Conservation (phyloP, 1,140 invertebrate genomes). For the Danaus melanippus region DNA sequence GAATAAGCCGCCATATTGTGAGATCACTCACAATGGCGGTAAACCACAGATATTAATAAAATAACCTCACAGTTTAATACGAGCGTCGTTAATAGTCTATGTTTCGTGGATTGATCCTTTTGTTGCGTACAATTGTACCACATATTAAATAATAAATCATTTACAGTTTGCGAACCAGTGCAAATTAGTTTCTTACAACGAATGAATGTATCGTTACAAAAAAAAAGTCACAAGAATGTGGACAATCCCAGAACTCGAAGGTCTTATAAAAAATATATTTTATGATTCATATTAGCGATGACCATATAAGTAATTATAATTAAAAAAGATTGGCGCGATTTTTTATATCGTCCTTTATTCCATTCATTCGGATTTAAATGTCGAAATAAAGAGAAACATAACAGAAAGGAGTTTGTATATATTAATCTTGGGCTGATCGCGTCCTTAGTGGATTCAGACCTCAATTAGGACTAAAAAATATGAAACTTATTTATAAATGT, state of each 20-base stretch:
- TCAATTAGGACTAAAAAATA: slow-evolving; percentile 60
- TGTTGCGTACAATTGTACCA: no score
- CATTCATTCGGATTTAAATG: slow-evolving; percentile 20
- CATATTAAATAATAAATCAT: no score
- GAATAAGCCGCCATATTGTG: slow-evolving; percentile 5
- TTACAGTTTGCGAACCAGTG: no score
- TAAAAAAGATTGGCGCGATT: no score
- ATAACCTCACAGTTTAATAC: slow-evolving; percentile 28
- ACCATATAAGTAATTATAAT: no score
- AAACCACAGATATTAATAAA: slow-evolving; percentile 50
- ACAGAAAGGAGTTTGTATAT: slow-evolving; percentile 30
- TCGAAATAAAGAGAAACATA: slow-evolving; percentile 42
- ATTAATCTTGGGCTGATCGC: slow-evolving; percentile 62
- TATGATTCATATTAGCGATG: no score
- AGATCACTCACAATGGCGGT: slow-evolving; percentile 31
- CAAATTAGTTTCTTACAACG: no score
- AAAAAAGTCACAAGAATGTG: no score
- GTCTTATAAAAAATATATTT: no score
- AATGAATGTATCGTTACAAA: no score
- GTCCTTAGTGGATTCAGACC: slow-evolving; percentile 60
- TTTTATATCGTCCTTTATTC: slow-evolving; percentile 4
- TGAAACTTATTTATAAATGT: slow-evolving; percentile 41
- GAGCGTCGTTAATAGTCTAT: slow-evolving; percentile 31
- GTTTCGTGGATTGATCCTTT: no score
- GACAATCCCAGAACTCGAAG: no score